A percentile compares a stretch with the other conserved stretches of the same genome.
These are phyloP conservation scores for Acropora tenuis DNA, from an alignment of 64 coral and sea anemone genomes.

Conservation along the genomic window DNA sequence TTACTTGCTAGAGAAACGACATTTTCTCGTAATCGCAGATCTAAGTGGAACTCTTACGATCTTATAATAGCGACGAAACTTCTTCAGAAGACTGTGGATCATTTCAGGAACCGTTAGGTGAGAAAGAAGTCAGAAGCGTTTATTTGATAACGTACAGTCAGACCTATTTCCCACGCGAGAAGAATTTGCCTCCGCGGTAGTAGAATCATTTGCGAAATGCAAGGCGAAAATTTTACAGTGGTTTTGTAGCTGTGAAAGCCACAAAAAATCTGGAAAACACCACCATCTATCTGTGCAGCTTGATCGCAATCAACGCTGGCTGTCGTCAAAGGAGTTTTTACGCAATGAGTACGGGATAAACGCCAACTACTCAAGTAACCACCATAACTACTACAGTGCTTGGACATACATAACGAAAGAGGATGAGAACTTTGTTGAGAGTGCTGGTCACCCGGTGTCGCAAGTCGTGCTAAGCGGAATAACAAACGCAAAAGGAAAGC, in stretches of 20 bases:
- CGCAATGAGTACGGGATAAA: constrained; percentile 7
- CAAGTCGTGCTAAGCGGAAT: constrained; percentile 1
- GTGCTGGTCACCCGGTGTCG: not conserved
- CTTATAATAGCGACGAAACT: constrained; percentile 37
- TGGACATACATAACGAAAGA: constrained; percentile 59
- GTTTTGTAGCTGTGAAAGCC: constrained; percentile 19
- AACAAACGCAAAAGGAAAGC: not conserved
- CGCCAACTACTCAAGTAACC: constrained; percentile 34
- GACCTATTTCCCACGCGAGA: constrained; percentile 10
- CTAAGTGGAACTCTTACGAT: constrained; percentile 36
- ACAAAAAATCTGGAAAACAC: constrained; percentile 20
- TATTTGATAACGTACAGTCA: constrained; percentile 36
- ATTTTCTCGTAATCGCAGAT: constrained; percentile 14
- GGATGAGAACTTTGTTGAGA: constrained; percentile 25
- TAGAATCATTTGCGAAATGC: constrained; percentile 36
- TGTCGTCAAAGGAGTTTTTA: constrained; percentile 11
- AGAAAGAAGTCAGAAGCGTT: not conserved
- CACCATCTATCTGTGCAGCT: constrained; percentile 27
- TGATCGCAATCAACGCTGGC: constrained; percentile 17
- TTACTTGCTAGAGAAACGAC: constrained; percentile 25
- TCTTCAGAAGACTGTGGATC: constrained; percentile 18
- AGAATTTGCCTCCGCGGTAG: constrained; percentile 38
- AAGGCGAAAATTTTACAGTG: constrained; percentile 25
- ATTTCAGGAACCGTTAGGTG: not conserved
- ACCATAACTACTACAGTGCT: constrained; percentile 54